Base-by-base conservation (phyloP, 2,888 invertebrate genomes). In the Lypha dubia region DNA sequence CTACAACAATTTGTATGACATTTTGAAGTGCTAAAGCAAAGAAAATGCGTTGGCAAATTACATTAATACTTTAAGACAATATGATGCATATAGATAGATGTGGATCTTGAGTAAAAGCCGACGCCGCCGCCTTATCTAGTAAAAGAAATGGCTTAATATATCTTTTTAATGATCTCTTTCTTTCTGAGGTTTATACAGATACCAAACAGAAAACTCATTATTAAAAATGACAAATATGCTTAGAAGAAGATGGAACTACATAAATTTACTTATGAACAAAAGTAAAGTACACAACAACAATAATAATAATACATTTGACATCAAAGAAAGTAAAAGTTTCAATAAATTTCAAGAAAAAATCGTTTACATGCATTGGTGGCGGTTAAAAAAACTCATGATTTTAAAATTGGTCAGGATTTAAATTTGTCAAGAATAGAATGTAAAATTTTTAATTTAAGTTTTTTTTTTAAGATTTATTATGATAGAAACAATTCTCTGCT, bases 1-100 rank as follows among this genome's bases (percentile, higher is more conserved):
- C 75, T 60, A 80, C 75, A 79, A 79, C 74, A 75, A 83, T 65
- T 62, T 75, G 68, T 53, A 76, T 68, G 70, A 73, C 65, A 84
- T 79, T 79, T 67, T 84, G 53, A 79, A 83, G 83, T 79, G 75
- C 76, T 76, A 84, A 84, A 81, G 77, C 77, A 63, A 63, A 24
- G 32, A 81, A 80, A 81, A 77, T 79, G 84, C 84, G 77, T 84
- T 84, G 84, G 84, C 81, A 84, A 81, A 79, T 84, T 81, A 74
- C 73, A 84, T 84, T 81, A 84, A 84, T 81, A 81, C 77, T 74
- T 79, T 65, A 38, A 84, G 84, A 77, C 84, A 81, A 79, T 81
- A 53, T 44, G 56, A 22, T 28, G 28, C 22, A 51, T 28, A 44
- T 44, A 32, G 20, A 44, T 44, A 32, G 20, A 49, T 49, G 46